Conservation (phyloP, 2,797 vertebrate genomes). For the Taeniopygia guttata region DNA sequence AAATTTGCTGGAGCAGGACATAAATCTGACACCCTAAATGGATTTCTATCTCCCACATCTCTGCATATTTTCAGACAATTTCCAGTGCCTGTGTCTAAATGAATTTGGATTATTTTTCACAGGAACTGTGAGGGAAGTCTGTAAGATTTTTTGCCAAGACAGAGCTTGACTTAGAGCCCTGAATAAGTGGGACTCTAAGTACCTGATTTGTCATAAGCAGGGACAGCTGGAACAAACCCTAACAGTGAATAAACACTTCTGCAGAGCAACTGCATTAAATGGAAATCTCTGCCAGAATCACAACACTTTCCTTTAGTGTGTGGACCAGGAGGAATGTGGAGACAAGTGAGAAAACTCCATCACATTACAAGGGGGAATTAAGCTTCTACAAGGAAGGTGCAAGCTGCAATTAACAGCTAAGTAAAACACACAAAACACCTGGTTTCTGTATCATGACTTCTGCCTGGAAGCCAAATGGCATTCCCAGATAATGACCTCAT, state of each 20-base stretch:
- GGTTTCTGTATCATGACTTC: neutral
- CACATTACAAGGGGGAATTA: neutral
- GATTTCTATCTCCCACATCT: neutral
- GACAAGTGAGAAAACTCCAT: neutral
- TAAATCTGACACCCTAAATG: neutral
- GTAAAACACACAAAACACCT: neutral
- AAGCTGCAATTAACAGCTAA: constrained; percentile 5
- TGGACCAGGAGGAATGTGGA: neutral
- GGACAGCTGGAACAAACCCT: neutral
- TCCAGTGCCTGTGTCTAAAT: neutral
- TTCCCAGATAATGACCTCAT: constrained; percentile 41
- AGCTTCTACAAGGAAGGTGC: neutral
- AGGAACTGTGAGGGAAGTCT: neutral
- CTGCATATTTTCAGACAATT: neutral
- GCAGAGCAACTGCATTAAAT: neutral
- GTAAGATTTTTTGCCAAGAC: neutral
- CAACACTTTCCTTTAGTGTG: neutral
- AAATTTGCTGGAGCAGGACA: neutral
- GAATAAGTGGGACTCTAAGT: neutral
- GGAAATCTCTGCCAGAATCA: neutral
- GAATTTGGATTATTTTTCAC: neutral
- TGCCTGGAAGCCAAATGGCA: neutral
- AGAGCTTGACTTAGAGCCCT: neutral
- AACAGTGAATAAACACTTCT: neutral
- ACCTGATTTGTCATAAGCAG: neutral